These are phyloP conservation scores for Cavia porcellus DNA, from an alignment of 2,113 vertebrate genomes.

Conservation along the genomic window DNA sequence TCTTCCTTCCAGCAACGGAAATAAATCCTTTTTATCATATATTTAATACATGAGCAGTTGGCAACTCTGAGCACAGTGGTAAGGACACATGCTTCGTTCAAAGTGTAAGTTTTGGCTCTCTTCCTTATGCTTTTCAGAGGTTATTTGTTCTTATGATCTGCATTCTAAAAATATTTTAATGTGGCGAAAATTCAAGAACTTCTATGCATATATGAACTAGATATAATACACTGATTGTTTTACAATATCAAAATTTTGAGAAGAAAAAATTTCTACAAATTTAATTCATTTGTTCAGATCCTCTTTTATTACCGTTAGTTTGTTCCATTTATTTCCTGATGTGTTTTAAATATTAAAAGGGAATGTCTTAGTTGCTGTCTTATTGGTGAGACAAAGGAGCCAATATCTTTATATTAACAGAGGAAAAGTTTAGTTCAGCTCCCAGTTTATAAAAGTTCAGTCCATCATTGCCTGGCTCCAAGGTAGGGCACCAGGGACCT, in stretches of 20 bases:
- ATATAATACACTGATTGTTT: background rate
- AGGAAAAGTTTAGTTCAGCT: background rate
- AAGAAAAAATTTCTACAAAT: background rate
- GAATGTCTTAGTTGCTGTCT: background rate
- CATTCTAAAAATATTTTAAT: background rate
- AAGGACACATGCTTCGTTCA: background rate
- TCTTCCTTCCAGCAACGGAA: background rate
- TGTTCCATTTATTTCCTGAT: background rate
- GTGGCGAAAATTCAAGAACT: background rate
- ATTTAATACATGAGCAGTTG: background rate
- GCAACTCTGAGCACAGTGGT: background rate
- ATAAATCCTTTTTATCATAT: background rate
- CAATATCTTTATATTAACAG: background rate
- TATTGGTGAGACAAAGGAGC: background rate
- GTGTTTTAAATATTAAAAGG: background rate
- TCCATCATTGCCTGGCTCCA: background rate
- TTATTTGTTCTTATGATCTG: background rate
- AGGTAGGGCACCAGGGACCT: background rate
- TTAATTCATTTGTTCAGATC: background rate
- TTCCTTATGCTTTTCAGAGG: background rate
- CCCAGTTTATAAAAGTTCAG: background rate
- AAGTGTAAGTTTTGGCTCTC: background rate
- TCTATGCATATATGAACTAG: background rate
- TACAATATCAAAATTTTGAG: background rate
- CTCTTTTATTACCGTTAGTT: background rate